Evolutionary conservation across 2,888 invertebrate genomes (phyloP).

Genomic region (Tortrix viridana): DNA sequence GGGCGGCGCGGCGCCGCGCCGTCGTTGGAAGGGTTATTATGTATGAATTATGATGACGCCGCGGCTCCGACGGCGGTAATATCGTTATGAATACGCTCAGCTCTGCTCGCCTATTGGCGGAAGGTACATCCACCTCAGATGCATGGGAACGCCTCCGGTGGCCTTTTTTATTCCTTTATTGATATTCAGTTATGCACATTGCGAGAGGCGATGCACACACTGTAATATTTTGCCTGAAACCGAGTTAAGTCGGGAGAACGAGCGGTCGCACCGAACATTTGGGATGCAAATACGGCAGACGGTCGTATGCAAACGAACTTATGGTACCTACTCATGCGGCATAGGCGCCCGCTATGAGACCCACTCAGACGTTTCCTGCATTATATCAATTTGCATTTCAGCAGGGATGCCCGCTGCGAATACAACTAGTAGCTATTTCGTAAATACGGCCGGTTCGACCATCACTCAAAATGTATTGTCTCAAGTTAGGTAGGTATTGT

Average conservation of each 20-base stretch:
- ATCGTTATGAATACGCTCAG: slow-evolving; percentile 84
- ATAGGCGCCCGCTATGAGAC: slow-evolving; percentile 79
- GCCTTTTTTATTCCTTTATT: slow-evolving; percentile 82
- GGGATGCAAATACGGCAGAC: slow-evolving; percentile 82
- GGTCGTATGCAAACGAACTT: slow-evolving; percentile 84
- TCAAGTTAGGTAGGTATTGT: background rate
- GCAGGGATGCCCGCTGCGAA: slow-evolving; percentile 54
- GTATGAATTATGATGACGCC: slow-evolving; percentile 84
- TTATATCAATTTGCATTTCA: slow-evolving; percentile 84
- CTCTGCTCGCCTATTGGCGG: slow-evolving; percentile 80
- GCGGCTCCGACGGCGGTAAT: slow-evolving; percentile 80
- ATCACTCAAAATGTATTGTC: slow-evolving; percentile 4
- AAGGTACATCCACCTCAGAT: slow-evolving; percentile 78
- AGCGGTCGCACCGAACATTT: slow-evolving; percentile 77
- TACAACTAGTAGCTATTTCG: slow-evolving; percentile 12
- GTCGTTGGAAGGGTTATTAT: slow-evolving; percentile 83
- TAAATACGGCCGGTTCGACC: slow-evolving; percentile 1
- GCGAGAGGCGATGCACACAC: slow-evolving; percentile 80
- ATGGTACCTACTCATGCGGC: slow-evolving; percentile 75
- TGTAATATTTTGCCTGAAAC: slow-evolving; percentile 80
- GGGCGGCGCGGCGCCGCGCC: slow-evolving; percentile 69
- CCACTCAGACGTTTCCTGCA: slow-evolving; percentile 84
- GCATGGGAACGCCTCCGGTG: slow-evolving; percentile 80
- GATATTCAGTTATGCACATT: slow-evolving; percentile 83
- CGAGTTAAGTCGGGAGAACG: slow-evolving; percentile 75